Evolutionary conservation across 2,113 vertebrate genomes (phyloP).

Genomic region (Pteronura brasiliensis): DNA sequence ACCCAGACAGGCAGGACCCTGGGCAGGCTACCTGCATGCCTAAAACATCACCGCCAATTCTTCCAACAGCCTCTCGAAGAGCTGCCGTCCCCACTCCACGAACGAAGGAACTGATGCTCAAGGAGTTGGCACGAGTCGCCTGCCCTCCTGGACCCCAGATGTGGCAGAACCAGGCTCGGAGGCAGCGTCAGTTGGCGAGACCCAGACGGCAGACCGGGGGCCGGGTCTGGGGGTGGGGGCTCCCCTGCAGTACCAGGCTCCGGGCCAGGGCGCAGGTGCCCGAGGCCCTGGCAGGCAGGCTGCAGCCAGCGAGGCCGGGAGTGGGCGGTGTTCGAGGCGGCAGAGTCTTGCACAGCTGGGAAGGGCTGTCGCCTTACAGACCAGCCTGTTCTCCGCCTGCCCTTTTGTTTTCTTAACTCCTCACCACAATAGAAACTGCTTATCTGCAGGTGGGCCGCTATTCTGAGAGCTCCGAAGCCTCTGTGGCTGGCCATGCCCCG

Average conservation of each 20-base stretch:
- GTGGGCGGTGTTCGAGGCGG: neutral
- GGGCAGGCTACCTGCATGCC: neutral
- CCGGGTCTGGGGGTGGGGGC: neutral
- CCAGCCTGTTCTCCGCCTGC: neutral
- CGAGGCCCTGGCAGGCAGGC: neutral
- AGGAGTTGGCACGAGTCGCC: neutral
- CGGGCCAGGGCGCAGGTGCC: neutral
- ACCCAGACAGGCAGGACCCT: neutral
- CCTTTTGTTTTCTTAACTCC: neutral
- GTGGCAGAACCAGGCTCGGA: neutral
- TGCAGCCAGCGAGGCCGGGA: neutral
- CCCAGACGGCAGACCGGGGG: neutral
- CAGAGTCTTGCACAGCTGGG: neutral
- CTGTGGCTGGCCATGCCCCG: neutral
- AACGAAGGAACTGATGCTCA: neutral
- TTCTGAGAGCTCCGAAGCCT: neutral
- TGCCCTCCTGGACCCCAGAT: neutral
- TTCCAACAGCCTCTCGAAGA: neutral
- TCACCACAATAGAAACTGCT: conserved; percentile 51
- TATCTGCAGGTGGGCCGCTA: conserved; percentile 47
- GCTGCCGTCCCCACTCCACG: neutral
- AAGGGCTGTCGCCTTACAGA: neutral
- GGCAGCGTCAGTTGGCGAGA: fast-evolving
- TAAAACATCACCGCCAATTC: neutral
- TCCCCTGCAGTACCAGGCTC: neutral